These are phyloP conservation scores for Mesochorus sp. DNA, from an alignment of 2,888 invertebrate genomes.

Conservation along the genomic window DNA sequence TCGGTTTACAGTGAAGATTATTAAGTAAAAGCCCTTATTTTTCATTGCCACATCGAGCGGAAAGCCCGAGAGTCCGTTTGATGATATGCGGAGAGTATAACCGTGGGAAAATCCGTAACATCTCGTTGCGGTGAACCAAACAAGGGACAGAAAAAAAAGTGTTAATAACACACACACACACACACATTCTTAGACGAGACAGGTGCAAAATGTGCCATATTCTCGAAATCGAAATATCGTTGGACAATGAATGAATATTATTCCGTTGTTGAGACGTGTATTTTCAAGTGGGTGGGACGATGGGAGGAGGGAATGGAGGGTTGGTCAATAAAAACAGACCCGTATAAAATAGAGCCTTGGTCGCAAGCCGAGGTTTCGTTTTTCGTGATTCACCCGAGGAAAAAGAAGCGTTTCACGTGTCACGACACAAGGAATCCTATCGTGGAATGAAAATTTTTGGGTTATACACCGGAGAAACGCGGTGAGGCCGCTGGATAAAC, in stretches of 20 bases:
- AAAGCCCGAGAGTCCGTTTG: slow-evolving; percentile 34
- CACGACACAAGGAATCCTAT: background rate
- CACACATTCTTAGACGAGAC: too few species aligned
- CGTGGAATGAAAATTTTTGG: background rate
- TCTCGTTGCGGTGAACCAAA: slow-evolving; percentile 16
- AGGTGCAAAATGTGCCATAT: slow-evolving; percentile 44
- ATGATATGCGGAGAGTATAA: slow-evolving; percentile 17
- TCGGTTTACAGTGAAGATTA: too few species aligned
- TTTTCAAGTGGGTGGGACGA: too few species aligned
- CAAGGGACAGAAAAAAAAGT: slow-evolving; percentile 35
- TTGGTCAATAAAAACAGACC: background rate
- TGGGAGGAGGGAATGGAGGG: too few species aligned
- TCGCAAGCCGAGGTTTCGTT: background rate
- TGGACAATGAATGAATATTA: background rate
- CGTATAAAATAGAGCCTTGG: background rate
- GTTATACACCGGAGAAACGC: background rate
- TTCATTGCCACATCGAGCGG: slow-evolving; percentile 41
- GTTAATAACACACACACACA: slow-evolving; percentile 45
- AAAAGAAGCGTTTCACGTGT: slow-evolving; percentile 8
- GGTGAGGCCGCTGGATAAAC: slow-evolving; percentile 51
- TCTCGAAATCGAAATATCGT: background rate
- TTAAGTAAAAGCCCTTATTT: slow-evolving; percentile 49
- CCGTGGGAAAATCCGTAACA: slow-evolving; percentile 73
- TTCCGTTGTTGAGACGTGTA: background rate
- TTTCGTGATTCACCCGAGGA: slow-evolving; percentile 12